Percentiles rank a stretch among this genome's conserved stretches.
phyloP scores from a whole-genome alignment of 2,888 invertebrate genomes.

The Norana najaformis region DNA sequence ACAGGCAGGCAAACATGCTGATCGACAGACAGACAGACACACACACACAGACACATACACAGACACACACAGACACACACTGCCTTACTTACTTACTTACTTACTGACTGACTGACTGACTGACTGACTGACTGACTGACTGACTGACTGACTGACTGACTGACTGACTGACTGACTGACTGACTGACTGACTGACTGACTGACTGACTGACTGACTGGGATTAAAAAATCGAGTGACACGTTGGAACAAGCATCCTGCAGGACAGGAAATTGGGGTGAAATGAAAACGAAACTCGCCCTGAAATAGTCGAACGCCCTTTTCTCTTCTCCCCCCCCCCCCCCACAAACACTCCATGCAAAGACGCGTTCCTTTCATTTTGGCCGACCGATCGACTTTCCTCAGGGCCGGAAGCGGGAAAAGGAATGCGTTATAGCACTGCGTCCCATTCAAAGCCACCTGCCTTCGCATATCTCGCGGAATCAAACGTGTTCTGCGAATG shows the following conservation, averaged over 20 bases:
- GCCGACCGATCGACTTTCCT: not conserved
- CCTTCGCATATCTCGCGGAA: not conserved
- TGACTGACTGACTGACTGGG: not conserved
- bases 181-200: constrained; percentile 7
- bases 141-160: constrained; percentile 7
- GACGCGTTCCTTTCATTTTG: not conserved
- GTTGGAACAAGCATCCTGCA: too few relatives aligned
- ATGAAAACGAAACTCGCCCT: too few relatives aligned
- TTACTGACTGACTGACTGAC: not conserved
- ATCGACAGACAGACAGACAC: too few relatives aligned
- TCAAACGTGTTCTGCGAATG: not conserved
- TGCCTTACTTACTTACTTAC: too few relatives aligned
- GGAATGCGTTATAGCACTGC: not conserved
- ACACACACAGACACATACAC: too few relatives aligned
- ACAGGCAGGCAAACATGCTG: too few relatives aligned
- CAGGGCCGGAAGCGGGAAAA: not conserved
- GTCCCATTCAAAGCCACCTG: not conserved
- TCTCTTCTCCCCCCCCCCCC: not conserved
- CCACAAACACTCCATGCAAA: not conserved
- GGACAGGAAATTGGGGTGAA: too few relatives aligned
- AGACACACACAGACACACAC: too few relatives aligned
- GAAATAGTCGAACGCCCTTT: not conserved
- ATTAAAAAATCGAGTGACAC: not conserved
- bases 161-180: not conserved
- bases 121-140: not conserved